phyloP scores from a whole-genome alignment of 2,888 invertebrate genomes.

The Digitonthophagus gazella region DNA sequence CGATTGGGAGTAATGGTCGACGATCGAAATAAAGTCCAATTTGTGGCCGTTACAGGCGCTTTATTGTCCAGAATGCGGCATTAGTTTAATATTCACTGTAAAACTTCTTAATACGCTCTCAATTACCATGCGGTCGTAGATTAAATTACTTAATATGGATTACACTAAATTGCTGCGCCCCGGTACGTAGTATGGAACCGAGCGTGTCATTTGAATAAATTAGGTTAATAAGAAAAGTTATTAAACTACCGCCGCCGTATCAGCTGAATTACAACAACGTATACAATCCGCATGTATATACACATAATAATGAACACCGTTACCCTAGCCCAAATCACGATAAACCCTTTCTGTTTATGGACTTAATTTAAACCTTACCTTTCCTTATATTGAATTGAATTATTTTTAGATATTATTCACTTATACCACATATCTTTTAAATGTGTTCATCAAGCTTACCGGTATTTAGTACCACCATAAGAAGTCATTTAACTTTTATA shows the following conservation, averaged over 20 bases:
- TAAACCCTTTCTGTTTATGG: background rate
- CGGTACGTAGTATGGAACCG: conserved; percentile 12
- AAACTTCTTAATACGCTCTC: conserved; percentile 21
- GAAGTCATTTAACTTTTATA: background rate
- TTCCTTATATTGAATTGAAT: background rate
- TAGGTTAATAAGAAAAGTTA: conserved; percentile 24
- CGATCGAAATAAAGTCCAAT: conserved; percentile 12
- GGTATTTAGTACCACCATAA: background rate
- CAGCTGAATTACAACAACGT: background rate
- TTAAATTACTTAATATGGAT: conserved; percentile 23
- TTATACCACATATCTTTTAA: too few relatives aligned
- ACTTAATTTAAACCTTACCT: background rate
- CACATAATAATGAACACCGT: background rate
- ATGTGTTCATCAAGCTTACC: background rate
- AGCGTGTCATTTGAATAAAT: conserved; percentile 25
- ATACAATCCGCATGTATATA: background rate
- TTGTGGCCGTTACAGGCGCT: conserved; percentile 5
- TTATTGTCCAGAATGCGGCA: conserved; percentile 10
- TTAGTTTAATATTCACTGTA: conserved; percentile 21
- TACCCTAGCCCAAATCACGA: background rate
- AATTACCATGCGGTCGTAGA: conserved; percentile 19
- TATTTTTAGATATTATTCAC: background rate
- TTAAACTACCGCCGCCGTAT: conserved; percentile 10
- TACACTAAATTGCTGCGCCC: conserved; percentile 17
- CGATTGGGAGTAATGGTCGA: conserved; percentile 2